Evolutionary conservation across 37 sponge, comb jelly and placozoan genomes (phyloP), one percentile per base, ranked within the genome.

Genomic region (Axinella damicornis): DNA sequence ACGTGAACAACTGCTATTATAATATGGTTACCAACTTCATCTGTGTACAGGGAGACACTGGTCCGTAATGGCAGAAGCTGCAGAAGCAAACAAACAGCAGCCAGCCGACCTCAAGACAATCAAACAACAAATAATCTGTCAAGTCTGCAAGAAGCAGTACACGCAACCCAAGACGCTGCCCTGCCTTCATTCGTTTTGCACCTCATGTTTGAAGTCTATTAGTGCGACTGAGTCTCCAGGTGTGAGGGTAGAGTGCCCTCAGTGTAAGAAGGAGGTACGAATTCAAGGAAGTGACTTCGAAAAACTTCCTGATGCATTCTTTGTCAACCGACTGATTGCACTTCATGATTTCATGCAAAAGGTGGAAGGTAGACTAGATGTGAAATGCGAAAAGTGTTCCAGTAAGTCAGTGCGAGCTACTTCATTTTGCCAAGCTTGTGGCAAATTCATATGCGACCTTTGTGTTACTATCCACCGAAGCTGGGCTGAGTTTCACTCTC

Each of bases 141-240:
- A 21, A 17, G 54, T 68, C 18, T 89, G 89, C 30, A 57, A 82
- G 37, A 82, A 89, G 57, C 61, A 53, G 16, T 89, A 89, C 65
- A 58, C n/a, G n/a, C 6, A 69, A 25, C 89, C 89, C 15, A 89
- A 82, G 65, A 89, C 83, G 24, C 77, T 89, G 0, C 71, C 77
- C 19, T 89, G 89, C 28, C 89, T 89, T 53, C 89, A 89, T 38
- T 89, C 89, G 0, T 89, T 77, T 41, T 89, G 89, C 37, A 39
- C 60, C 27, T 69, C 78, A 13, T 89, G 89, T 30, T 71, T 89
- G 17, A 37, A 53, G 6, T 40, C 73, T 0, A 59, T 69, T 2
- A 18, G 60, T 5, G 13, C 36, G 24, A 22, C 24, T n/a, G 80
- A 79, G 31, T 15, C 16, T n/a, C 14, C 30, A 12, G 65, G 31